These are phyloP conservation scores for Hydrophis major DNA, from an alignment of 2,797 vertebrate genomes.

Conservation along the genomic window DNA sequence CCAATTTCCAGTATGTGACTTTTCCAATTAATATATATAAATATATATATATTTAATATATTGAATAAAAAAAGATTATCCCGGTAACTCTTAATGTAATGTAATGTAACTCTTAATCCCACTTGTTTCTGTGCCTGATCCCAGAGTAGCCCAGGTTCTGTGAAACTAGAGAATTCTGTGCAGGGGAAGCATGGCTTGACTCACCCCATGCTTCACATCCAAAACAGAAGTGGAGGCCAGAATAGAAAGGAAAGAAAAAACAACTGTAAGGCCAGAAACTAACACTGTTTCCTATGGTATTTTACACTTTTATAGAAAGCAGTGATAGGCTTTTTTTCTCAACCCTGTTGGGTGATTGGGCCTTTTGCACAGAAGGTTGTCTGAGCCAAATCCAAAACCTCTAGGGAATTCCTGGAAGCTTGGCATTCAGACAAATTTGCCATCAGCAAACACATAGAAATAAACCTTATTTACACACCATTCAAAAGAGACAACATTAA, in stretches of 20 bases:
- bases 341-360: background rate
- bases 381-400: background rate
- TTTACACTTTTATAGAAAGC: background rate
- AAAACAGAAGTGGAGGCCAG: too few relatives aligned
- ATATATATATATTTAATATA: conserved; percentile 58
- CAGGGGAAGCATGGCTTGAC: too few relatives aligned
- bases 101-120: conserved; percentile 41
- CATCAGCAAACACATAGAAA: background rate
- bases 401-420: background rate
- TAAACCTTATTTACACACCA: background rate
- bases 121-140: conserved; percentile 11
- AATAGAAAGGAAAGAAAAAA: background rate
- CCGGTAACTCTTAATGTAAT: conserved; percentile 36
- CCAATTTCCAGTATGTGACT: conserved; percentile 73
- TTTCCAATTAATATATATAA: conserved; percentile 66
- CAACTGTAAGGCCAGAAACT: background rate
- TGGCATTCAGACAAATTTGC: background rate
- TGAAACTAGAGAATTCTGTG: background rate
- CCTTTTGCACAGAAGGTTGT: background rate
- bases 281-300: background rate
- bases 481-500: background rate
- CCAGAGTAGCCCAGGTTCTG: background rate
- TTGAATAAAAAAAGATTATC: conserved; percentile 64
- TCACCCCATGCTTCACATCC: background rate
- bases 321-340: background rate